A percentile compares a stretch with the other conserved stretches of the same genome.
phyloP scores from a whole-genome alignment of 2,888 invertebrate species.

The Oasisia sp. region DNA sequence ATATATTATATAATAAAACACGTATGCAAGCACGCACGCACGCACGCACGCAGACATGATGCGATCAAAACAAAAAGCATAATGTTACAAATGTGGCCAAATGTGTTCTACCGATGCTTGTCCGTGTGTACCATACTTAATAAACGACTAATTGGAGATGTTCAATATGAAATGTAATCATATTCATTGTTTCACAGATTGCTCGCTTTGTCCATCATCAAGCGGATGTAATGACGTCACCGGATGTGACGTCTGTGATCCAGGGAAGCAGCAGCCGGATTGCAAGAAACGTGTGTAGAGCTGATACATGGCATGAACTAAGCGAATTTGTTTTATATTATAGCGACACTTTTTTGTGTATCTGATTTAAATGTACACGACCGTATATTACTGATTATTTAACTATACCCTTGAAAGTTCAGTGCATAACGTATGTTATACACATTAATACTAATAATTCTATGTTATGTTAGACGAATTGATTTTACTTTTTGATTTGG shows the following conservation, averaged over 20 bases:
- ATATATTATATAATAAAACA: too few relatives aligned
- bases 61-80: too few relatives aligned
- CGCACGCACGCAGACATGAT: background rate
- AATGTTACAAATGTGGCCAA: too few relatives aligned
- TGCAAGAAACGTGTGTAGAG: background rate
- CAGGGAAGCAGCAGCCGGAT: background rate
- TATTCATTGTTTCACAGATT: background rate
- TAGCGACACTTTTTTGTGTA: background rate
- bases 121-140: too few relatives aligned
- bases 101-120: too few relatives aligned
- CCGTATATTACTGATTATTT: background rate
- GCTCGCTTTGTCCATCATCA: background rate
- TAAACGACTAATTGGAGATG: too few relatives aligned
- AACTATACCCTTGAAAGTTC: too few relatives aligned
- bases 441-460: too few relatives aligned
- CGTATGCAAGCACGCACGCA: background rate
- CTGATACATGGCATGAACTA: background rate
- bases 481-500: too few relatives aligned
- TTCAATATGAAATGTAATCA: background rate
- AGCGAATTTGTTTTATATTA: too few relatives aligned
- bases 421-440: background rate
- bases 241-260: background rate
- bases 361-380: background rate
- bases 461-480: too few relatives aligned
- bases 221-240: background rate